Evolutionary conservation across 2,113 vertebrate species (phyloP).

Genomic region (Chunga burmeisteri): DNA sequence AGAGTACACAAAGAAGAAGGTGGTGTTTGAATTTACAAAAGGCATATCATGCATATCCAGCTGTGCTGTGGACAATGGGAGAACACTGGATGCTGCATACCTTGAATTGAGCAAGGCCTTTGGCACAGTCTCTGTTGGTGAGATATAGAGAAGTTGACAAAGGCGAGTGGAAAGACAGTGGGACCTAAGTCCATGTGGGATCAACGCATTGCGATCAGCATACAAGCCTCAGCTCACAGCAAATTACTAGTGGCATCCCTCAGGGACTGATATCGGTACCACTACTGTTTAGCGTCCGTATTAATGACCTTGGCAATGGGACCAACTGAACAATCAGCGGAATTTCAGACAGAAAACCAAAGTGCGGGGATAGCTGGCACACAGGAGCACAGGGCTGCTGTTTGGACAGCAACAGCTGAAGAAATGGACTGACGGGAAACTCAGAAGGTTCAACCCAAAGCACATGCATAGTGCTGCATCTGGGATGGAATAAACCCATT

Average conservation of each 20-base stretch:
- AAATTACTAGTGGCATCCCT: neutral
- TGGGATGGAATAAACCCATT: neutral
- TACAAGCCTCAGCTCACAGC: neutral
- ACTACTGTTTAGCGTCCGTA: neutral
- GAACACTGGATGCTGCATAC: neutral
- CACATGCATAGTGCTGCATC: neutral
- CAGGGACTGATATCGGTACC: neutral
- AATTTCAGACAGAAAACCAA: neutral
- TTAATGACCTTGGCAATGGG: neutral
- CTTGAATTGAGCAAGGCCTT: neutral
- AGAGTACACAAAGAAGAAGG: neutral
- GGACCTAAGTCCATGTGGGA: neutral
- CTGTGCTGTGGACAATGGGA: neutral
- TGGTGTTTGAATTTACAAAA: neutral
- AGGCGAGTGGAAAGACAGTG: neutral
- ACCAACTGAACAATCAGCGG: neutral
- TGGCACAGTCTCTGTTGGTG: neutral
- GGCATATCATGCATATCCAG: neutral
- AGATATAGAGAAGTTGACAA: neutral
- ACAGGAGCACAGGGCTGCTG: neutral
- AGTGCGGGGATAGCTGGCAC: neutral
- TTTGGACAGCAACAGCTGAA: neutral
- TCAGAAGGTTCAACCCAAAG: neutral
- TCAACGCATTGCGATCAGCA: accelerated
- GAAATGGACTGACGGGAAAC: neutral